Base-by-base conservation (phyloP, 2,797 vertebrate species). In the Urocyon cinereoargenteus region DNA sequence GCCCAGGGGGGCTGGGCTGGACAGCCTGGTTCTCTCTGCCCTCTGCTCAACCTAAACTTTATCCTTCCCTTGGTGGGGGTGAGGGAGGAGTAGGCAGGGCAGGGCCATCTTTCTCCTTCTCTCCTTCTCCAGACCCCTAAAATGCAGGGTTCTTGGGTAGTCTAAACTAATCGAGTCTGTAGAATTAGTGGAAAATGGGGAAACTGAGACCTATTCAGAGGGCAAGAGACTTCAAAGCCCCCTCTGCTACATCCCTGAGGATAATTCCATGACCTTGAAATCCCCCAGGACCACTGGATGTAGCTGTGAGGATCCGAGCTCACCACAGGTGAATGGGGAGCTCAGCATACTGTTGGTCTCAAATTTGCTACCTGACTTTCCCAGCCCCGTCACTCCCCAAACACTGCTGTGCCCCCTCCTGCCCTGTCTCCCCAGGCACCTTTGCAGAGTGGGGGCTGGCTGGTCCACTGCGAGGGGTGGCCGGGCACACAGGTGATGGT, bases 381-480 rank as follows among this genome's bases (percentile, higher is more conserved):
- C 93, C 86, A 79, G 28, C 57, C 93, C 96, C 62, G 57, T 77
- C 75, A 85, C 26, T 79, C 75, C 97, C 96, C 16, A 5, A 72
- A 89, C 78, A 64, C 86, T 59, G 55, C 51, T 24, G 26, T 51
- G 61, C 51, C 93, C 73, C 96, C 81, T 91, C 81, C 93, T 90
- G 84, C 90, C 87, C 90, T 51, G 70, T 81, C 94, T 21, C 6
- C 90, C 94, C 95, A 95, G 51, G 70, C 98, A 99, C 99, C 99
- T 99, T 99, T 99, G 98, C 99, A 99, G 96, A 99, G 99, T 0
- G 99, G 99, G 1, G 99, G 99, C 26, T 99, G 99, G 98, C 99
- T 99, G 98, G 99, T 99, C 99, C 99, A 99, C 97, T 99, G 99
- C 55, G 99, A 99, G 3, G 99, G 99, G 97, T 99, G 99, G 31